phyloP scores from a whole-genome alignment of 1,140 invertebrate species.

The Brachionus plicatilis region DNA sequence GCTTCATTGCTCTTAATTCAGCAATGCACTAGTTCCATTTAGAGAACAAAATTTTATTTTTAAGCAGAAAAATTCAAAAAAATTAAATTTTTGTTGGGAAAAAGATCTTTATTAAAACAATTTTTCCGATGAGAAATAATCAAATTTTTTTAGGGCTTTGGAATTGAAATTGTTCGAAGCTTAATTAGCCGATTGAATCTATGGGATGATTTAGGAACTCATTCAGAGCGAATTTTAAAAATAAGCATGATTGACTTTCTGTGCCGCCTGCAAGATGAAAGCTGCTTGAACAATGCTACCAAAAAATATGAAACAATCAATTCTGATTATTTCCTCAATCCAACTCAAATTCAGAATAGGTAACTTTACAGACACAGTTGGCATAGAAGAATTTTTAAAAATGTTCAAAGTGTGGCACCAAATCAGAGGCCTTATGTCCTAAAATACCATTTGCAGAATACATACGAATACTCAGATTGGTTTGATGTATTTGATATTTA shows the following conservation, averaged over 20 bases:
- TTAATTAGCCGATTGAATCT: not conserved
- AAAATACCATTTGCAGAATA: constrained; percentile 25
- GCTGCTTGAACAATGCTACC: constrained; percentile 9
- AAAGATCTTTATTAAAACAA: too few species aligned
- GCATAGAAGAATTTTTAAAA: not conserved
- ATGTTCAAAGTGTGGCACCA: not conserved
- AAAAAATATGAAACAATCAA: not conserved
- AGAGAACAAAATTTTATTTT: too few species aligned
- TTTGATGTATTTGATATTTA: constrained; percentile 21
- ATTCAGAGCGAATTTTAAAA: not conserved
- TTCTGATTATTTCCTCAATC: not conserved
- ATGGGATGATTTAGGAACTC: constrained; percentile 6
- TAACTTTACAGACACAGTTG: not conserved
- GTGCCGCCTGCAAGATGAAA: constrained; percentile 5
- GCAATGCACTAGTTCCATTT: too few species aligned
- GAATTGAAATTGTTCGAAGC: not conserved
- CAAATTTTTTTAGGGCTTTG: not conserved
- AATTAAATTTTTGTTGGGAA: too few species aligned
- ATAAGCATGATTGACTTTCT: constrained; percentile 28
- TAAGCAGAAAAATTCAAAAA: too few species aligned
- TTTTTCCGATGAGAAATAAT: not conserved
- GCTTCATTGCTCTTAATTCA: too few species aligned
- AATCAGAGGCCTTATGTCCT: not conserved
- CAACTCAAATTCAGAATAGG: not conserved
- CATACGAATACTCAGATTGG: constrained; percentile 20